phyloP scores from a whole-genome alignment of 2,113 vertebrate genomes.

The Silurus meridionalis region DNA sequence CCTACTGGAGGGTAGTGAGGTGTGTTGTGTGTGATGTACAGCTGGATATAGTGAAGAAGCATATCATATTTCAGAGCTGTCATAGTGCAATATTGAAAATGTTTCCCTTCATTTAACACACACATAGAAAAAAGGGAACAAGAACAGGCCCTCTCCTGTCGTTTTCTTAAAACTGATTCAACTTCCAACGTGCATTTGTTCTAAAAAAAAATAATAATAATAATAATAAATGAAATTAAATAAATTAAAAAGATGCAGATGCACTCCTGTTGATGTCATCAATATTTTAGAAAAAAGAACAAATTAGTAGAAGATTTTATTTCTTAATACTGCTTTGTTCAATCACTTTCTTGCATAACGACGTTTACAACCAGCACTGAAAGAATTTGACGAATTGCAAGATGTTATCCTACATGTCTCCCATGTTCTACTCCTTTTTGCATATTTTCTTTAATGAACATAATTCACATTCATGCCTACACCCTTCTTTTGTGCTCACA shows the following conservation, averaged over 20 bases:
- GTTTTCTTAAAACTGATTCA: constrained; percentile 10
- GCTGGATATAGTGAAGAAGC: constrained; percentile 18
- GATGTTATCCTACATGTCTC: background rate
- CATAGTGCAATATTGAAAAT: background rate
- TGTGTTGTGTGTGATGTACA: constrained; percentile 1
- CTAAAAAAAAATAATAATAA: no score
- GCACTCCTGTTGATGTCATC: background rate
- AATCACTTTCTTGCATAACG: background rate
- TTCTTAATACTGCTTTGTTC: background rate
- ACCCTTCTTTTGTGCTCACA: background rate
- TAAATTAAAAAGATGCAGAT: background rate
- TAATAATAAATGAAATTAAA: no score
- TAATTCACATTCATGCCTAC: background rate
- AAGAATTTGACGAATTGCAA: background rate
- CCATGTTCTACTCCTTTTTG: background rate
- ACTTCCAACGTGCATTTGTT: background rate
- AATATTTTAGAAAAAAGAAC: background rate
- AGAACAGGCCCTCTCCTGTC: constrained; percentile 9
- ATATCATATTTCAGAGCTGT: constrained; percentile 19
- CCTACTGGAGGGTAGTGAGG: background rate
- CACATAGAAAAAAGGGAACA: background rate
- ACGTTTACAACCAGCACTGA: background rate
- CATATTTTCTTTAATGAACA: background rate
- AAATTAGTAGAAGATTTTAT: background rate
- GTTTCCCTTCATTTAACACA: constrained; percentile 25